Evolutionary conservation across 2,888 invertebrate genomes (phyloP).

Genomic region (Philaethria dido): DNA sequence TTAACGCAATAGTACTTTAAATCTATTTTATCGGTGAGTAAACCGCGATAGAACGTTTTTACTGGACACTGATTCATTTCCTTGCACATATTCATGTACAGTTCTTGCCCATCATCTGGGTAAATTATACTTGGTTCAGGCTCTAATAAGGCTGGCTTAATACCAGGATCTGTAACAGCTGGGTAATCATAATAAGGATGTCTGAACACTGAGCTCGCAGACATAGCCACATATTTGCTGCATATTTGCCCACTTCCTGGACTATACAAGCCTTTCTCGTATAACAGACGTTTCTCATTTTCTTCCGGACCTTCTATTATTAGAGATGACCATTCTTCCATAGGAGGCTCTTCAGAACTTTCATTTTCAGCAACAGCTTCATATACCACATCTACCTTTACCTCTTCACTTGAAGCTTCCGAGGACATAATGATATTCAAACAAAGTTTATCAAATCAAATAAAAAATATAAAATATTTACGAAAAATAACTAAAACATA

Average conservation of each 20-base stretch:
- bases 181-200: conserved; percentile 70
- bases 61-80: conserved; percentile 64
- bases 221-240: conserved; percentile 58
- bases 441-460: conserved; percentile 5
- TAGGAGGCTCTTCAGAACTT: conserved; percentile 63
- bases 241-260: conserved; percentile 68
- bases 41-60: conserved; percentile 54
- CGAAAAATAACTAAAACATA: conserved; percentile 32
- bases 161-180: conserved; percentile 66
- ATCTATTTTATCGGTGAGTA: conserved; percentile 59
- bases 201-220: conserved; percentile 60
- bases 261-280: conserved; percentile 55
- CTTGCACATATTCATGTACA: conserved; percentile 63
- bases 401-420: conserved; percentile 39
- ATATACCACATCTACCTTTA: conserved; percentile 42
- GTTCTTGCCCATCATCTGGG: conserved; percentile 65
- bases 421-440: conserved; percentile 44
- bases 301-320: conserved; percentile 48
- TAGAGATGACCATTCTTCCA: conserved; percentile 69
- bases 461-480: conserved; percentile 36
- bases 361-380: conserved; percentile 48
- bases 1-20: conserved; percentile 66
- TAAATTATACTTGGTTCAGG: conserved; percentile 53
- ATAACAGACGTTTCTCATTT: conserved; percentile 53
- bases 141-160: conserved; percentile 56